Evolutionary conservation across 2,797 vertebrate genomes (phyloP).

Genomic region (Pseudochirops corinnae): DNA sequence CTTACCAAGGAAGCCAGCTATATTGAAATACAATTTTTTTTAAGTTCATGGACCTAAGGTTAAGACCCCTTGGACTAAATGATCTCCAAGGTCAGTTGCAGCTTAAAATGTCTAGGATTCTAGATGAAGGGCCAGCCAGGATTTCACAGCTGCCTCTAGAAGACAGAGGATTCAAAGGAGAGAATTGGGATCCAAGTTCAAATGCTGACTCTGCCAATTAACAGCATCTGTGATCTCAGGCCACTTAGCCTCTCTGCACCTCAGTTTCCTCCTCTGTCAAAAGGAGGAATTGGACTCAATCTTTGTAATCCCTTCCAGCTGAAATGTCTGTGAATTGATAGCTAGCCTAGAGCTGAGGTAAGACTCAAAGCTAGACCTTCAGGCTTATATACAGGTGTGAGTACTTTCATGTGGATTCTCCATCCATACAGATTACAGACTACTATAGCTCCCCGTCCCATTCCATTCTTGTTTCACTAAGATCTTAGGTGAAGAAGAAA

Average conservation of each 20-base stretch:
- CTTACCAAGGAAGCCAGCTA: neutral
- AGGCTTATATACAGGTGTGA: neutral
- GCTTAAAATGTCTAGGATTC: neutral
- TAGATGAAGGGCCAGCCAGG: neutral
- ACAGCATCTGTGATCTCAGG: neutral
- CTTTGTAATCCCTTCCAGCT: neutral
- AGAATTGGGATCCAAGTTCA: neutral
- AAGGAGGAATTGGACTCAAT: neutral
- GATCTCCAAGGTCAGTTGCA: neutral
- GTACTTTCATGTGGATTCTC: neutral
- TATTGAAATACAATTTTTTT: neutral
- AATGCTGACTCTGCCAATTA: neutral
- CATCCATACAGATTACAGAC: neutral
- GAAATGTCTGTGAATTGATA: neutral
- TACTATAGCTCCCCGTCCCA: neutral
- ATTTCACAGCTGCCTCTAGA: neutral
- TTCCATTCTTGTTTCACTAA: neutral
- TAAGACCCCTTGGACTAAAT: neutral
- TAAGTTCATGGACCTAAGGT: neutral
- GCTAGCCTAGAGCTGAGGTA: neutral
- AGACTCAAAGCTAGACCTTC: neutral
- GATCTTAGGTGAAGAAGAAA: neutral
- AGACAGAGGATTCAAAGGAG: neutral
- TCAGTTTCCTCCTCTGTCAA: neutral
- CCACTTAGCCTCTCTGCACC: neutral